Evolutionary conservation across 2,113 vertebrate genomes (phyloP), one percentile per base, ranked within the genome.

Genomic region (Loxodonta africana): DNA sequence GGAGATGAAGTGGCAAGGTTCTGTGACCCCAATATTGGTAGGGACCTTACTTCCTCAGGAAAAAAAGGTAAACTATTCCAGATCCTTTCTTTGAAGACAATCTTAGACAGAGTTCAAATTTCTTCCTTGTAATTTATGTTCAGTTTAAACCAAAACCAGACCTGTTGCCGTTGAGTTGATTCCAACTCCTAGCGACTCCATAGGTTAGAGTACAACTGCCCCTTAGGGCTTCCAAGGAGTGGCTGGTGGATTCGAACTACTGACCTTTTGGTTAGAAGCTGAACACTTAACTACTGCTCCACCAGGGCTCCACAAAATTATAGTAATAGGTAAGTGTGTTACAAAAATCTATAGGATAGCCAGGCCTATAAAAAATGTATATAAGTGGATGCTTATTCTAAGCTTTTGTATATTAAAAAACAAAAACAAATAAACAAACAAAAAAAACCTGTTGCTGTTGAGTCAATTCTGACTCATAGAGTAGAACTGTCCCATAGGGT

Each of bases 31-130:
- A 84, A 2, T 37, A 76, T 53, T 67, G 2, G 63, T 87, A 83
- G 15, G 57, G 28, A 76, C 69, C 83, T 4, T 83, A 57, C 9
- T 74, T 90, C 57, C 77, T 88, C 44, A 81, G 83, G 33, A 95
- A 83, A 83, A 94, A 82, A 60, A 83, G 23, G 46, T 71, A 62
- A 74, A 77, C 41, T 92, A 10, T 46, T 94, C 6, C 18, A 73
- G 46, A 90, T 92, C 37, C 30, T 83, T 95, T 33, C 46, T 90
- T 87, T 83, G 83, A 86, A 86, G 80, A 73, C 33, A 90, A 33
- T 69, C 62, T 74, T 51, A 95, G 74, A 51, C 83, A 87, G 11
- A 95, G 82, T 82, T 92, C 23, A 88, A 92, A 67, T 37, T 83
- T 88, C 15, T 81, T 74, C 63, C 51, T 57, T 94, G 7, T 73